Base-by-base conservation (phyloP, 1,140 invertebrate species). In the Venturia canescens region DNA sequence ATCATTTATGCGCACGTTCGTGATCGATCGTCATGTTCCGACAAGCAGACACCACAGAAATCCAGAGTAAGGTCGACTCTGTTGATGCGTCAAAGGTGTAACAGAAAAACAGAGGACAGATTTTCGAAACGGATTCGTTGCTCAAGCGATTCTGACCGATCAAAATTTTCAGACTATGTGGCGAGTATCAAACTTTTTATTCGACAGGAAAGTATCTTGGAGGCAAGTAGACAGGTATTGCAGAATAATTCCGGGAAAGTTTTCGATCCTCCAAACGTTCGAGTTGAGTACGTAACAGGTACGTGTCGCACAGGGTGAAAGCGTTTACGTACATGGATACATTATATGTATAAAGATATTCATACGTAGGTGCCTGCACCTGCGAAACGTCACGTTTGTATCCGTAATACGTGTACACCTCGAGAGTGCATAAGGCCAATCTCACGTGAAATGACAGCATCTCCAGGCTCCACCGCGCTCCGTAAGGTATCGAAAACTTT, bases 401-500 rank as follows among this genome's bases (percentile, higher is more conserved):
- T 76, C 29, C 53, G 60, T 63, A 76, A 63, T 76, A 63, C 53
- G 60, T 66, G 48, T 38, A 53, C 23, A 15, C 26, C 26, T 31
- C 29, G 27, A 63, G 74, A 34, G 53, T 76, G 38, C 53, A 63
- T 63, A 74, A 44, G 74, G 74, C 74, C 74, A 76, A 76, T 76
- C 74, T 76, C 74, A 16, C 74, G 74, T 34, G 29, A 76, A 76
- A 76, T 76, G 74, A 76, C 74, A 76, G 74, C 27, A 53, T 70
- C 26, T 67, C 70, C 1, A 18, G 53, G 9, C n/a, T 50, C 3
- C 48, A 29, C 38, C 23, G 15, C 72, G 60, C 5, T 57, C 66
- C 31, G 26, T 80, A 67, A 63, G 44, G 69, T 80, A 83, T 83
- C 78, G 82, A 76, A 76, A 83, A 83, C 77, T 83, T 80, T 83